These are phyloP conservation scores for Leptogaster cylindrica DNA, from an alignment of 2,888 invertebrate genomes.

Conservation along the genomic window DNA sequence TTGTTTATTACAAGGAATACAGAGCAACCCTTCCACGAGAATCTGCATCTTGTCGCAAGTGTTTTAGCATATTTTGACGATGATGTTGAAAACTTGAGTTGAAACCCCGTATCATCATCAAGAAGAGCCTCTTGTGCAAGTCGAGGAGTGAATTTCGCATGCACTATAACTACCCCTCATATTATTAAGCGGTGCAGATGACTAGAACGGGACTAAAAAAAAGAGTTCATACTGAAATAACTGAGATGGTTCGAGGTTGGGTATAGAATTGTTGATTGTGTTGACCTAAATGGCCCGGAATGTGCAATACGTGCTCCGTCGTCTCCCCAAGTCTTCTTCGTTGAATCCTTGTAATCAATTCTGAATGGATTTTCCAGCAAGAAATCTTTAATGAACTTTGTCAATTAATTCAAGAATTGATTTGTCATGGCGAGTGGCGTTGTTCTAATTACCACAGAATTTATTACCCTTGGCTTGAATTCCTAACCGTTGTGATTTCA, in stretches of 20 bases:
- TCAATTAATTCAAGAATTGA: background rate
- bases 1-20: conserved; percentile 5
- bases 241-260: background rate
- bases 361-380: background rate
- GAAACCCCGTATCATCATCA: no score
- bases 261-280: background rate
- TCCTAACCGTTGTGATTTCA: no score
- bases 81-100: background rate
- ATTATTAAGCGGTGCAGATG: background rate
- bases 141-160: background rate
- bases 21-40: background rate
- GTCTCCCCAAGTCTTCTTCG: background rate
- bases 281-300: background rate
- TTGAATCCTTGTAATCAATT: background rate
- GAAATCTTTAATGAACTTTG: background rate
- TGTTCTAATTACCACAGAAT: no score
- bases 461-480: no score
- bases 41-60: background rate
- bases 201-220: background rate
- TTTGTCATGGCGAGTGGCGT: no score
- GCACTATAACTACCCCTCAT: background rate
- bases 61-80: background rate
- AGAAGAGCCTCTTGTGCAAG: no score
- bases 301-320: background rate
- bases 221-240: no score